Percentiles rank a stretch among this genome's conserved stretches.
Evolutionary conservation across 2,797 vertebrate genomes (phyloP).

Genomic region (Gallinago nigripennis): DNA sequence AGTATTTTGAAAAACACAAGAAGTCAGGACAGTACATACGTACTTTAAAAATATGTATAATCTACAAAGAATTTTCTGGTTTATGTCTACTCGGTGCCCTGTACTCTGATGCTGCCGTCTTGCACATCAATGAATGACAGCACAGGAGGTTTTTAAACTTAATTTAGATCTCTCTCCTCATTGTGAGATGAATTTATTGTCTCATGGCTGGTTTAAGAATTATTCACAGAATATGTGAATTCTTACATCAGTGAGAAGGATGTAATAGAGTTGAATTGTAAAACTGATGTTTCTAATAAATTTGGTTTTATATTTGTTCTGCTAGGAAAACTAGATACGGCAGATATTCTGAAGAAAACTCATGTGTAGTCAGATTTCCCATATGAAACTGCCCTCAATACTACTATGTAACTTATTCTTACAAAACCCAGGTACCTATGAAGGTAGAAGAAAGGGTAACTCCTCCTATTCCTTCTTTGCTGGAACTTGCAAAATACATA

Average conservation of each 20-base stretch:
- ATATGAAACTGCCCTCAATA: not conserved
- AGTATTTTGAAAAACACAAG: not conserved
- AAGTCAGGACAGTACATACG: not conserved
- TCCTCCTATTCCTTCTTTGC: not conserved
- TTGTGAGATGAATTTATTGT: not conserved
- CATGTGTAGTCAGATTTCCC: not conserved
- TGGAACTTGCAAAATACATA: not conserved
- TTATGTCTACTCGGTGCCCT: not conserved
- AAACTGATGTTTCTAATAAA: not conserved
- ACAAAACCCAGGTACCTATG: not conserved
- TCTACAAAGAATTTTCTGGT: not conserved
- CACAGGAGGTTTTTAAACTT: not conserved
- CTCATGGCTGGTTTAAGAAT: not conserved
- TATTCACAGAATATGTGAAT: not conserved
- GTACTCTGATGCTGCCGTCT: not conserved
- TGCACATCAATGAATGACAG: not conserved
- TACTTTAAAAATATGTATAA: not conserved
- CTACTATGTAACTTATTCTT: not conserved
- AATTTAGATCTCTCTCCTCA: not conserved
- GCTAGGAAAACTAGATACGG: not conserved
- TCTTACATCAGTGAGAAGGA: not conserved
- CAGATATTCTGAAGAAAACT: not conserved
- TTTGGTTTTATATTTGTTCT: not conserved
- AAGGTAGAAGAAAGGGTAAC: not conserved
- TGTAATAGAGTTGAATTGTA: not conserved